Conservation (phyloP, 2,797 vertebrate genomes). For the Tarsius wallacei region DNA sequence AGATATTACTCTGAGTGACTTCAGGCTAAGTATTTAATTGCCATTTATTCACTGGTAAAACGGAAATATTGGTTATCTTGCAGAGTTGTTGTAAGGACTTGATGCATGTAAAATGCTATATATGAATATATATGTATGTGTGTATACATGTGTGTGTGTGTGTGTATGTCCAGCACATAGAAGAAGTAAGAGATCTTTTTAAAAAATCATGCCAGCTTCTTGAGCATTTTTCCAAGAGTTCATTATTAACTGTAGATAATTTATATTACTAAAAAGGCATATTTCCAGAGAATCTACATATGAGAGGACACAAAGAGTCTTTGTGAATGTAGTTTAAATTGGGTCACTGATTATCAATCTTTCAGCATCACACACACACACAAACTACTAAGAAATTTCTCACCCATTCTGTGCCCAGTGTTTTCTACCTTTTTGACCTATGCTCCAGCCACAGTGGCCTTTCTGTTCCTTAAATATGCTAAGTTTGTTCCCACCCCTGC, state of each 20-base stretch:
- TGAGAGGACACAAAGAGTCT: neutral
- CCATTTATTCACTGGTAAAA: neutral
- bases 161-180: neutral
- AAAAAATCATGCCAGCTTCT: neutral
- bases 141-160: no score
- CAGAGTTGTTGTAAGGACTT: neutral
- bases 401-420: neutral
- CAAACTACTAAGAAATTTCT: conserved; percentile 6
- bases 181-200: neutral
- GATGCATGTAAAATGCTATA: neutral
- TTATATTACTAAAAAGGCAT: neutral
- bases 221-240: conserved; percentile 1
- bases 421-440: conserved; percentile 14
- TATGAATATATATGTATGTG: neutral
- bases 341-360: neutral
- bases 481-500: neutral
- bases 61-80: neutral
- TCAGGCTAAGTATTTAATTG: neutral
- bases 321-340: neutral
- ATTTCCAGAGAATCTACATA: neutral
- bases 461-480: neutral
- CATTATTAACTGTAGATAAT: neutral
- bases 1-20: neutral
- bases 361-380: neutral
- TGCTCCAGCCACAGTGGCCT: neutral